Base-by-base conservation (phyloP, 2,888 invertebrate species). In the Oscheius sp. region DNA sequence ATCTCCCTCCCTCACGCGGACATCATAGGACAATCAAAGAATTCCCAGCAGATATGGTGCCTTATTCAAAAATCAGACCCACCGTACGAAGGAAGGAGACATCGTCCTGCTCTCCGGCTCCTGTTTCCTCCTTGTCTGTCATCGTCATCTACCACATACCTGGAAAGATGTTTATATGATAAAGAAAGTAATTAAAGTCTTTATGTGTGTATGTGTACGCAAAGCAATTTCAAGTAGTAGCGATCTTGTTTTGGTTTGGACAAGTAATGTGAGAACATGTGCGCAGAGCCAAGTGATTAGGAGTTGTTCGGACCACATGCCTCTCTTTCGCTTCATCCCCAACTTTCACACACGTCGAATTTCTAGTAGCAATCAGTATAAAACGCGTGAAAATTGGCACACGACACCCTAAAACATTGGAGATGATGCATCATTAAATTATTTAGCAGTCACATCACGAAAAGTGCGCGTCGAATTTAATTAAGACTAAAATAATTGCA, bases 41-140 rank as follows among this genome's bases (percentile, higher is more conserved):
- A 59, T 50, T 26, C 36, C 57, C 44, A 26, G 57, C 56, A 66
- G 49, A 47, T 66, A 57, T 20, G 49, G 57, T 61, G 33, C 5
- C 54, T 17, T 33, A 54, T 17, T 33, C 54, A 41, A 57, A 44
- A 57, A 36, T 20, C 14, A 36, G 36, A 30, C 83, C 65, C 22
- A 97, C 96, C 91, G 97, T 97, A 86, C 97, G 92, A 86, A 97
- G 91, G 90, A 97, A 97, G 88, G 96, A 97, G 89, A 97, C 95
- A 91, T 97, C 97, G 92, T 97, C 97, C 90, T 96, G 96, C 90
- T 97, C 96, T 87, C 95, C 95, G 81, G 94, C 93, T 87, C 94
- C 94, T 38, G 85, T 82, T 73, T 87, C 87, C 51, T 87, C 86
- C 49, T 86, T 82, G 73, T 87, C 87, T 72, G 86, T 85, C 87